A percentile compares a stretch with the other conserved stretches of the same genome.
phyloP scores from a whole-genome alignment of 2,888 invertebrate species.

The Ctena decussata region DNA sequence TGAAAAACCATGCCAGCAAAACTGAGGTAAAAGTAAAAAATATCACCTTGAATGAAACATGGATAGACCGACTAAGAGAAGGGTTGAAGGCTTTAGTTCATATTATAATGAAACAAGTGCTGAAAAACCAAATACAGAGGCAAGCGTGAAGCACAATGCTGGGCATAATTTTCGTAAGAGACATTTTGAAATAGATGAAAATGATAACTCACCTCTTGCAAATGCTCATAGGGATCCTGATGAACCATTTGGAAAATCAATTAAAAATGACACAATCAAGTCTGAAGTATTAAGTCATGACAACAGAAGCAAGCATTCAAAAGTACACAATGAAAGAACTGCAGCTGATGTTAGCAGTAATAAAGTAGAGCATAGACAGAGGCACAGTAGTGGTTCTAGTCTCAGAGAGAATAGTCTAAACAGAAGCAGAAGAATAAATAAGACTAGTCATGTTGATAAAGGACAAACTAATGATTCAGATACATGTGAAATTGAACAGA shows the following conservation, averaged over 20 bases:
- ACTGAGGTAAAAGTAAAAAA: too few relatives aligned
- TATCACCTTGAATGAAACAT: too few relatives aligned
- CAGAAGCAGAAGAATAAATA: not conserved
- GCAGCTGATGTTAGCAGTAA: not conserved
- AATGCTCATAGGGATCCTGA: too few relatives aligned
- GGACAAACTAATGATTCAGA: not conserved
- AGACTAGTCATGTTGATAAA: not conserved
- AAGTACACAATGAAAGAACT: not conserved
- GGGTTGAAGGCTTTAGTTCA: too few relatives aligned
- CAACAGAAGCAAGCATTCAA: not conserved
- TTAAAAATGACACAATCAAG: not conserved
- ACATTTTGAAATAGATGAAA: too few relatives aligned
- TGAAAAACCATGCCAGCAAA: too few relatives aligned
- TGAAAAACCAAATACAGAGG: too few relatives aligned
- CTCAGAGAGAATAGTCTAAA: not conserved
- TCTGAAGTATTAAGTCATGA: not conserved
- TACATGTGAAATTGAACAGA: not conserved
- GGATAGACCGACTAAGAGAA: too few relatives aligned
- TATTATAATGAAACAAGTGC: too few relatives aligned
- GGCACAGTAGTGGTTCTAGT: not conserved
- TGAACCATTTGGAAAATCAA: not conserved
- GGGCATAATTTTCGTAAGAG: too few relatives aligned
- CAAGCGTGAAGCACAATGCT: too few relatives aligned
- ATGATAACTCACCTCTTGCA: too few relatives aligned
- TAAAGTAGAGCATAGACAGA: not conserved